These are phyloP conservation scores for Notiomystis cincta DNA, from an alignment of 2,113 vertebrate species.

Conservation along the genomic window DNA sequence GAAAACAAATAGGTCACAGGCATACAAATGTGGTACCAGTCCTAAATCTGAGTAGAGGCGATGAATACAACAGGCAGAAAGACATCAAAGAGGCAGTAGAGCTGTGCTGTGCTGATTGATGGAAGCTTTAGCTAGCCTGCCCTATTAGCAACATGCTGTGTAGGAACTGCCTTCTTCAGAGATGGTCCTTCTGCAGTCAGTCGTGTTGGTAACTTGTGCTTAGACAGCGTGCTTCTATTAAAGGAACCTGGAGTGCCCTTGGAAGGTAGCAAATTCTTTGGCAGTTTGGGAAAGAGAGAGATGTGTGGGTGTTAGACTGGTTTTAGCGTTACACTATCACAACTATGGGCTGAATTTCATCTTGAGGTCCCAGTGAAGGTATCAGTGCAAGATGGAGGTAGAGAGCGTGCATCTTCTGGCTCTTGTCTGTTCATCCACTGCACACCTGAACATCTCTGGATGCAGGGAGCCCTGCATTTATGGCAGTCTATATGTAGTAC, in stretches of 20 bases:
- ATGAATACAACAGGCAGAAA: background rate
- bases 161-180: background rate
- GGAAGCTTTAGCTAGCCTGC: background rate
- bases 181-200: background rate
- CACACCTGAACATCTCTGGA: background rate
- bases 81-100: background rate
- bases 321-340: background rate
- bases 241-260: background rate
- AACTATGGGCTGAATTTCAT: background rate
- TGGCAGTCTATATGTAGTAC: background rate
- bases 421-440: background rate
- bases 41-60: background rate
- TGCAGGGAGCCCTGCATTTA: background rate
- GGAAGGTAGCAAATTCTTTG: background rate
- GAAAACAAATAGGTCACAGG: conserved; percentile 45
- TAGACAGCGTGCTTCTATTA: background rate
- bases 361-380: background rate
- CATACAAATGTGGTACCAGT: background rate
- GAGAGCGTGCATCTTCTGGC: background rate
- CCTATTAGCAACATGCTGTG: background rate
- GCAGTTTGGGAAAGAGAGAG: background rate
- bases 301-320: background rate
- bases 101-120: background rate
- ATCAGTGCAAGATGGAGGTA: background rate
- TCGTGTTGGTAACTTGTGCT: background rate